phyloP scores from a whole-genome alignment of 2,888 invertebrate genomes.

The Andricus quercusramuli region DNA sequence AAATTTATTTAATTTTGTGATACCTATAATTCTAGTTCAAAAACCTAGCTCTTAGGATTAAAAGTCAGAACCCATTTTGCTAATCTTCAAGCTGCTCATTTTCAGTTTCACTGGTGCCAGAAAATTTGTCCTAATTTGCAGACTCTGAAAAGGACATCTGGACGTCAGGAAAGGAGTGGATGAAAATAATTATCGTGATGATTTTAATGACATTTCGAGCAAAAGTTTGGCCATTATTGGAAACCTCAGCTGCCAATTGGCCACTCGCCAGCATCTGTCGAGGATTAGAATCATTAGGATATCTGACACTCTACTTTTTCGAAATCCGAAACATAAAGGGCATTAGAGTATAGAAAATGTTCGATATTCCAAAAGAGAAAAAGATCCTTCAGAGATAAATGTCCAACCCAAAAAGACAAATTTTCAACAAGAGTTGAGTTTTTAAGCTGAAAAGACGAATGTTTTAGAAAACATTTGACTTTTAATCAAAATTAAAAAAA shows the following conservation, averaged over 20 bases:
- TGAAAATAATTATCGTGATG: conserved; percentile 56
- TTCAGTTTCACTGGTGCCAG: not conserved
- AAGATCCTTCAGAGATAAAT: no score
- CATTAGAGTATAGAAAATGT: not conserved
- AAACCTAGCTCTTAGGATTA: not conserved
- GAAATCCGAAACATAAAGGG: not conserved
- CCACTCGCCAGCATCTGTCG: conserved; percentile 52
- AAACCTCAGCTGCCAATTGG: conserved; percentile 31
- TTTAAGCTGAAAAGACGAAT: no score
- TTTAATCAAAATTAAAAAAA: no score
- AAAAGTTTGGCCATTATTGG: conserved; percentile 6
- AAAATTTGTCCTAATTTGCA: not conserved
- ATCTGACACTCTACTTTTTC: not conserved
- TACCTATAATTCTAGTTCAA: not conserved
- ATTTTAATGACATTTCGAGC: conserved; percentile 56
- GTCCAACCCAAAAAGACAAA: no score
- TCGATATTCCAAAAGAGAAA: no score
- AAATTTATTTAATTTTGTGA: not conserved
- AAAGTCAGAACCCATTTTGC: not conserved
- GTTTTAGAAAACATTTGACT: no score
- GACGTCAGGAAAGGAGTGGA: conserved; percentile 7
- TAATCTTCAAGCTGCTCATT: conserved; percentile 1
- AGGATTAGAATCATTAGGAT: conserved; percentile 54
- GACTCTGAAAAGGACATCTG: conserved; percentile 46
- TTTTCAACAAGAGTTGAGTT: no score